Evolutionary conservation across 2,113 vertebrate genomes (phyloP), one percentile per base, ranked within the genome.

Genomic region (Mixornis gularis): DNA sequence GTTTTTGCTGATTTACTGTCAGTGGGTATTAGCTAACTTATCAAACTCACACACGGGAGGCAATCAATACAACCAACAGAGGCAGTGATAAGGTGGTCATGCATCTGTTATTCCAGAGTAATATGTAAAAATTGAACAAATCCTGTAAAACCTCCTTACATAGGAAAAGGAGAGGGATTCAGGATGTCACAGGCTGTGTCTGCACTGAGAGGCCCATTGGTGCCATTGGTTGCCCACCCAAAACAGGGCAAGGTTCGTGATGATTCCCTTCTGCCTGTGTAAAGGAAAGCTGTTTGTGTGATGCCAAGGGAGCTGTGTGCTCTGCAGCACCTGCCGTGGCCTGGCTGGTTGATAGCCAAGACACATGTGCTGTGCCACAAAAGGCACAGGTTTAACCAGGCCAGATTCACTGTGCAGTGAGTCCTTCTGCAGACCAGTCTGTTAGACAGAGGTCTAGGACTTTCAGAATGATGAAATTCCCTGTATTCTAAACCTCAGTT

Each of bases 211-310:
- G 14, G 84, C 32, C 13, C 34, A 27, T 6, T 3, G 5, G 40
- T 66, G 52, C 40, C 1, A 0, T 53, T 34, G 30, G 62, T 4
- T 84, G 12, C 17, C 52, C 32, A 32, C 24, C 27, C 1, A 1
- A 64, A 46, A 34, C 6, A 55, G 25, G 12, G 20, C 40, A 66
- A 64, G 16, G 49, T 30, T 48, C 0, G 0, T 38, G n/a, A 26
- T 3, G 0, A 38, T 30, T 76, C n/a, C 43, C 26, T 72, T 77
- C 29, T 38, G 52, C 62, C 30, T 49, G 8, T 3, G 26, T 13
- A 48, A 79, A 77, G 49, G 58, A 78, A 51, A 87, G 18, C 12
- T 73, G 46, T 24, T 18, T 65, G 43, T 2, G 1, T 16, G 74
- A 38, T 38, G 17, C 48, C 46, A 40, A 49, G 38, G 78, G 21